phyloP scores from a whole-genome alignment of 2,888 invertebrate species.

The Seira sanloemensis region DNA sequence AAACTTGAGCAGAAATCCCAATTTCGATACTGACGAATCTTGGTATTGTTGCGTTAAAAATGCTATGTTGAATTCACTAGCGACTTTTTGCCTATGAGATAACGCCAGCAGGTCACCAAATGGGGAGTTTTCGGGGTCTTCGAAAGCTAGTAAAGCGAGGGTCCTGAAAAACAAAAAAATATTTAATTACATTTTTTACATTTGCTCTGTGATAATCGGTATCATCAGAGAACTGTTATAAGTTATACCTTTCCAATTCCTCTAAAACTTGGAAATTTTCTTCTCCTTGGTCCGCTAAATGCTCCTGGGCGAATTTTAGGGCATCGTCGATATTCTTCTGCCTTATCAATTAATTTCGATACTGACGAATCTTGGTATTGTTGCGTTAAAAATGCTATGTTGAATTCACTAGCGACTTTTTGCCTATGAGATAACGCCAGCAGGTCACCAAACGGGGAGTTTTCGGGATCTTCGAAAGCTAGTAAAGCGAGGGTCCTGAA shows the following conservation, averaged over 20 bases:
- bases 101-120: slow-evolving; percentile 95
- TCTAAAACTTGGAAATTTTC: slow-evolving; percentile 81
- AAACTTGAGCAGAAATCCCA: slow-evolving; percentile 93
- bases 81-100: slow-evolving; percentile 96
- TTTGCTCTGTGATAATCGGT: no score
- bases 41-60: slow-evolving; percentile 95
- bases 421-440: slow-evolving; percentile 95
- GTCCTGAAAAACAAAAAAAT: slow-evolving; percentile 79
- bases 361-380: slow-evolving; percentile 94
- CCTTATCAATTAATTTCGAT: no score
- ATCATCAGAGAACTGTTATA: no score
- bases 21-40: slow-evolving; percentile 92
- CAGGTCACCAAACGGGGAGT: slow-evolving; percentile 96
- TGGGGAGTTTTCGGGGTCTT: slow-evolving; percentile 95
- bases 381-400: slow-evolving; percentile 96
- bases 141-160: slow-evolving; percentile 95
- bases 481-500: slow-evolving; percentile 91
- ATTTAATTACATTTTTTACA: background rate
- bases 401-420: slow-evolving; percentile 97
- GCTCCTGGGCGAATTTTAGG: slow-evolving; percentile 91
- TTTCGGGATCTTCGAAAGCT: slow-evolving; percentile 97
- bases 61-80: slow-evolving; percentile 98
- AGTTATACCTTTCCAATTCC: slow-evolving; percentile 77
- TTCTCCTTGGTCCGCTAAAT: slow-evolving; percentile 92
- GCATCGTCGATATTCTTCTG: slow-evolving; percentile 91